Evolutionary conservation across 2,888 invertebrate genomes (phyloP).

Genomic region (Drosophila mimetica): DNA sequence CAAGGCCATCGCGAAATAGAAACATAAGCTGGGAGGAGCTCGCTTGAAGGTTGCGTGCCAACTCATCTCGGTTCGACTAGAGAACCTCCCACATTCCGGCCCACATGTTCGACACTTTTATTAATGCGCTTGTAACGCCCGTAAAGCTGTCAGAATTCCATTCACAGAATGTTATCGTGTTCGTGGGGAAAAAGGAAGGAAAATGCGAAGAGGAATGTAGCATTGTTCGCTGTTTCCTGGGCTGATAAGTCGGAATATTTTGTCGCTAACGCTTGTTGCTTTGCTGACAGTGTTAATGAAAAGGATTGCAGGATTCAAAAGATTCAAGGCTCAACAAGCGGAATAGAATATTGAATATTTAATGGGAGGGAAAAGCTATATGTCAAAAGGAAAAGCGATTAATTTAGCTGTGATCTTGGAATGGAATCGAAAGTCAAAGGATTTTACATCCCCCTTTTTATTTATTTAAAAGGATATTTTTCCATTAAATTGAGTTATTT

Average conservation of each 20-base stretch:
- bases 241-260: slow-evolving; percentile 38
- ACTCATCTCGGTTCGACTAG: slow-evolving; percentile 25
- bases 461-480: neutral
- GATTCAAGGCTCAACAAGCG: neutral
- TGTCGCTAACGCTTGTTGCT: slow-evolving; percentile 42
- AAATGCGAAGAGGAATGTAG: slow-evolving; percentile 2
- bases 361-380: neutral
- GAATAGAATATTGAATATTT: neutral
- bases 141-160: slow-evolving; percentile 68
- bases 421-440: neutral
- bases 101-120: slow-evolving; percentile 72
- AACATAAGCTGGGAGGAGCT: slow-evolving; percentile 26
- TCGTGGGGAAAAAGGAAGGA: neutral
- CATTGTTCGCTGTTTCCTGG: slow-evolving; percentile 45
- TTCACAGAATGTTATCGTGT: slow-evolving; percentile 63
- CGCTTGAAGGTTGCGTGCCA: slow-evolving; percentile 67
- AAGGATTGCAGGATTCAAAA: slow-evolving; percentile 8
- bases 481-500: neutral
- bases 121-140: slow-evolving; percentile 71
- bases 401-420: too few species aligned
- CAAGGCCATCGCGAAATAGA: slow-evolving; percentile 60
- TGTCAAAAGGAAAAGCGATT: neutral
- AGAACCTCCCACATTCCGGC: slow-evolving; percentile 9
- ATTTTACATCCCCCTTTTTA: neutral
- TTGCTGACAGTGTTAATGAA: slow-evolving; percentile 66